Evolutionary conservation across 53 echinoderm and acorn worm species (phyloP).

Genomic region (Actinopyga echinites): DNA sequence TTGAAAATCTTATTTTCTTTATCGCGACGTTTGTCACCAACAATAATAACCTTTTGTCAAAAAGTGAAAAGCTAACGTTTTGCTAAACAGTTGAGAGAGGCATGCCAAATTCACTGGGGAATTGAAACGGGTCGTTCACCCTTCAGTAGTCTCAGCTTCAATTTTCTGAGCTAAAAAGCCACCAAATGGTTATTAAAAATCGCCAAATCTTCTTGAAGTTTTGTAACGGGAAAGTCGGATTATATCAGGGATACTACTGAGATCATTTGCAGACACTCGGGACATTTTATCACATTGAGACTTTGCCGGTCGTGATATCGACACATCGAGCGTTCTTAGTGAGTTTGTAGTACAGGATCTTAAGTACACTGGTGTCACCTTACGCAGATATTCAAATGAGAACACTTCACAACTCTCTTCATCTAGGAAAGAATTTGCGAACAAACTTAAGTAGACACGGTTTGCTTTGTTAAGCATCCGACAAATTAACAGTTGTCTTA

Average conservation of each 20-base stretch:
- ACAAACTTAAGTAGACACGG: not conserved
- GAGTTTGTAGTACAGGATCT: constrained; percentile 11
- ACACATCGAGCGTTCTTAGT: constrained; percentile 25
- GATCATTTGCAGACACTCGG: constrained; percentile 38
- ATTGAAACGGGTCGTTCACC: constrained; percentile 42
- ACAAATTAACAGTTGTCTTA: constrained; percentile 2
- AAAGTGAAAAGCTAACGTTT: constrained; percentile 43
- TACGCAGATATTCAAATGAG: constrained; percentile 18
- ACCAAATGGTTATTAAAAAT: constrained; percentile 42
- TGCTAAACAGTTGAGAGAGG: constrained; percentile 22
- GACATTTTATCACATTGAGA: constrained; percentile 8
- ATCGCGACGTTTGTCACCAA: constrained; percentile 36
- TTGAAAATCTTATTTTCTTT: constrained; percentile 37
- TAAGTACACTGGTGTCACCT: constrained; percentile 22
- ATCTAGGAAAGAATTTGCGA: not conserved
- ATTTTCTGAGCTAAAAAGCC: constrained; percentile 28
- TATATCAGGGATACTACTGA: constrained; percentile 29
- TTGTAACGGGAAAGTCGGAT: constrained; percentile 31
- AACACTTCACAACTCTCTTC: constrained; percentile 2
- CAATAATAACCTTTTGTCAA: constrained; percentile 45
- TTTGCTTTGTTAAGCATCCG: constrained; percentile 28
- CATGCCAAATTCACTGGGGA: constrained; percentile 30
- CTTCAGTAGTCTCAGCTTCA: constrained; percentile 8
- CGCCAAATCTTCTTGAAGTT: constrained; percentile 27
- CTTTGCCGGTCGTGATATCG: constrained; percentile 28